Percentiles rank a stretch among this genome's conserved stretches.
Evolutionary conservation across 2,797 vertebrate genomes (phyloP).

Genomic region (Ciconia nigra): DNA sequence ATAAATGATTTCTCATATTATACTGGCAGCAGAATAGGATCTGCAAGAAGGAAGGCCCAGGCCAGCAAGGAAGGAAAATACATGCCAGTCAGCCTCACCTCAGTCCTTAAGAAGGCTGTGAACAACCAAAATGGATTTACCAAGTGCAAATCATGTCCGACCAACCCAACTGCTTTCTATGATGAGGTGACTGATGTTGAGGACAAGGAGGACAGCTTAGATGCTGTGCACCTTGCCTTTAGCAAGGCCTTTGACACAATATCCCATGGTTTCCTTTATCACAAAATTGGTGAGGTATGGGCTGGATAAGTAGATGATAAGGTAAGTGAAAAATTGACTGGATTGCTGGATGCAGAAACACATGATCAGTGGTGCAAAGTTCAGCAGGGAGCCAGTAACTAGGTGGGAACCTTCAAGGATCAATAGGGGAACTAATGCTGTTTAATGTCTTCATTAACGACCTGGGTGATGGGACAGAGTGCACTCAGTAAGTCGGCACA

Average conservation of each 20-base stretch:
- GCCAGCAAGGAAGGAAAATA: background rate
- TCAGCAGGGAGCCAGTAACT: background rate
- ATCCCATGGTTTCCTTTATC: background rate
- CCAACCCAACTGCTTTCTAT: background rate
- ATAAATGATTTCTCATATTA: background rate
- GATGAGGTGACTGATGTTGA: background rate
- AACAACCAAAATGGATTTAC: background rate
- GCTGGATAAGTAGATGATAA: background rate
- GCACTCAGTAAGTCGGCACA: background rate
- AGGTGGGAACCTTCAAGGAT: background rate
- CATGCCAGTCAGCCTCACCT: background rate
- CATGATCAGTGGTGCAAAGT: background rate
- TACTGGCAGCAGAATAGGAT: background rate
- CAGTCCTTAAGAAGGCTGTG: background rate
- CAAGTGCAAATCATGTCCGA: background rate
- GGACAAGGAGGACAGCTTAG: background rate
- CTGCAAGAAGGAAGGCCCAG: background rate
- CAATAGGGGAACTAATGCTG: fast-evolving
- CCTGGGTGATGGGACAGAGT: background rate
- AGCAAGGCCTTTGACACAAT: background rate
- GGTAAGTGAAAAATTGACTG: background rate
- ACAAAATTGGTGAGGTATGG: background rate
- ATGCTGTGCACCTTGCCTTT: background rate
- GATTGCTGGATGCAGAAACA: background rate
- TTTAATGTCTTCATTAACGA: background rate